A percentile compares a stretch with the other conserved stretches of the same genome.
Conservation (phyloP, 2,797 vertebrate genomes). For the Zenarchopterus dispar region DNA sequence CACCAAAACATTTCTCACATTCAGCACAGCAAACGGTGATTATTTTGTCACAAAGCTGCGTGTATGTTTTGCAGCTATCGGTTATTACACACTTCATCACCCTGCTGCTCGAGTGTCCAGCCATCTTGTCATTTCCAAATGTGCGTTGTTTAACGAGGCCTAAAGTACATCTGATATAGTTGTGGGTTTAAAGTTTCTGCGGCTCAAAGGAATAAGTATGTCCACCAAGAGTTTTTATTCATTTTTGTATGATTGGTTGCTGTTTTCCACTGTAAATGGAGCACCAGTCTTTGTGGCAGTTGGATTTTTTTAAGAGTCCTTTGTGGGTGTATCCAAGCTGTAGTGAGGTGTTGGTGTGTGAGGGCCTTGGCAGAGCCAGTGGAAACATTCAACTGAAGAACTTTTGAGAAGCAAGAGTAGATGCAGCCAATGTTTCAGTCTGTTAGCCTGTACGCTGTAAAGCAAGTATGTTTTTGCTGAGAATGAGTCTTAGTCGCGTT, state of each 20-base stretch:
- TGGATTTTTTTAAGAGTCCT: constrained; percentile 51
- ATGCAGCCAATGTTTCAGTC: constrained; percentile 33
- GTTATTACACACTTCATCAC: constrained; percentile 23
- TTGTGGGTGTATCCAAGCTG: constrained; percentile 62
- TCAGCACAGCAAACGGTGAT: constrained; percentile 39
- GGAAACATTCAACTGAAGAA: constrained; percentile 68
- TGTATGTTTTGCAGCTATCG: constrained; percentile 3
- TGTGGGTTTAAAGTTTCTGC: constrained; percentile 12
- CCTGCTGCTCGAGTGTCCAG: constrained; percentile 6
- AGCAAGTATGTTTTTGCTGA: constrained; percentile 2
- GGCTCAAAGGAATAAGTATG: constrained; percentile 11
- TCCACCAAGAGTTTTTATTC: constrained; percentile 14
- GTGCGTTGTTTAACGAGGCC: constrained; percentile 10
- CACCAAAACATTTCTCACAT: constrained; percentile 49
- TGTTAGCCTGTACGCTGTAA: not conserved
- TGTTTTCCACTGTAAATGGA: constrained; percentile 51
- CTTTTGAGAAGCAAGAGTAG: constrained; percentile 31
- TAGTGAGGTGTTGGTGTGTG: constrained; percentile 67
- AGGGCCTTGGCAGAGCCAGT: constrained; percentile 63
- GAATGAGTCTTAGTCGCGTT: not conserved
- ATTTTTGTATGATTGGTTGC: constrained; percentile 25
- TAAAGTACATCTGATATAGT: constrained; percentile 1
- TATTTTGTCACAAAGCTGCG: constrained; percentile 41
- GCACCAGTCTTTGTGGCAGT: constrained; percentile 62
- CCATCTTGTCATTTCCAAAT: constrained; percentile 17